Evolutionary conservation across 1,140 invertebrate genomes (phyloP), one percentile per base, ranked within the genome.

Genomic region (Drosophila fuyamai): DNA sequence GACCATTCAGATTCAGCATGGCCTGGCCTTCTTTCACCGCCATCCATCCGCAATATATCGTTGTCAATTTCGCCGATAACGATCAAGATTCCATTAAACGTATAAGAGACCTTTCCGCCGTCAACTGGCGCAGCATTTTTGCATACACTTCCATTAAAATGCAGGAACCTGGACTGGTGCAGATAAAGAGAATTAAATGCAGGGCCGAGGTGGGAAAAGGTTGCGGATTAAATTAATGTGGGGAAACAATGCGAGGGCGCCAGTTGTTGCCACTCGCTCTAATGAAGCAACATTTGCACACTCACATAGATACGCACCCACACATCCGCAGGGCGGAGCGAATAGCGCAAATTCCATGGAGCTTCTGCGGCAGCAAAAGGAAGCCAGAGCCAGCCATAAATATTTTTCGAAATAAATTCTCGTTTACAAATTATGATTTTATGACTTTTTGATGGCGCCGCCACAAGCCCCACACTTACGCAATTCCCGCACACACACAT

Each of bases 381-480:
- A 57, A 84, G 66, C 81, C 60, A 53, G 53, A 71, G 53, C 51
- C 51, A 48, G 51, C 76, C 80, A 89, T 88, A 89, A 84, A 89
- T 88, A 81, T 89, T 89, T 88, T 88, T 89, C 73, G 80, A 89
- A 88, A 88, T 89, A 88, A 88, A 89, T 88, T 80, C 84, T 88
- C 84, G 84, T 80, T 84, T 84, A 84, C 84, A 88, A 88, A 88
- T 88, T 88, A 88, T 88, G 84, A 84, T 88, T 88, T 89, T 88
- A 88, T 89, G 83, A 88, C 83, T 88, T 88, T 88, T 88, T 88
- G 84, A 88, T 88, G 80, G 83, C 83, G 47, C 63, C 54, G 84
- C 82, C 79, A 74, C 83, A 88, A 76, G 76, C 55, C 79, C 63
- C 65, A 78, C 74, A 78, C 75, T 77, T 77, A 78, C 76, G 57